Conservation (phyloP, 2,888 invertebrate species). For the Dolichomitus sp. region DNA sequence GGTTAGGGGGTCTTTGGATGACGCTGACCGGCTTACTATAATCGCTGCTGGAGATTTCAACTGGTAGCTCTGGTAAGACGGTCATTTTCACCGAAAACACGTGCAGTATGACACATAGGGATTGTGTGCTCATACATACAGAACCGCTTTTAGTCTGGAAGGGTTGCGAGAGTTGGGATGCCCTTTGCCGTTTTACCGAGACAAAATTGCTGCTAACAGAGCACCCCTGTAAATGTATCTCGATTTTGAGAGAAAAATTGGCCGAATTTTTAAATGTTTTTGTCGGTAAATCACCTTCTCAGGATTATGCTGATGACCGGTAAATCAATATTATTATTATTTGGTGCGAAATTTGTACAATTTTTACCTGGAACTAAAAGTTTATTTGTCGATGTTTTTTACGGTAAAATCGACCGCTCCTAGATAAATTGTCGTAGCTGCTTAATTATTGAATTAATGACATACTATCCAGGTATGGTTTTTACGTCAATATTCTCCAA, state of each 20-base stretch:
- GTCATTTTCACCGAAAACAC: slow-evolving; percentile 16
- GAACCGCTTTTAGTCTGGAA: not conserved
- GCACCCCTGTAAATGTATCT: slow-evolving; percentile 9
- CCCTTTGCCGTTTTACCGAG: not conserved
- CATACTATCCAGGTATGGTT: too few species aligned
- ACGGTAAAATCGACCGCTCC: too few species aligned
- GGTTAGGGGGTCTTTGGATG: not conserved
- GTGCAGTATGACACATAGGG: not conserved
- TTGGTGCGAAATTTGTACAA: not conserved
- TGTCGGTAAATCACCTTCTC: not conserved
- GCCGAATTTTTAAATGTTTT: not conserved
- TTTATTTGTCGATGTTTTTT: too few species aligned
- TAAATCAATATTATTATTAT: not conserved
- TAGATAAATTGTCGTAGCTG: too few species aligned
- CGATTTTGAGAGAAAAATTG: not conserved
- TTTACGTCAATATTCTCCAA: too few species aligned
- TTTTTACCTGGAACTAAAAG: too few species aligned
- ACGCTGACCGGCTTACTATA: slow-evolving; percentile 10
- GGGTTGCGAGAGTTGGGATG: not conserved
- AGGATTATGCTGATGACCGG: not conserved
- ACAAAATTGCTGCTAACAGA: not conserved
- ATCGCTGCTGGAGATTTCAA: not conserved
- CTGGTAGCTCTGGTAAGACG: not conserved
- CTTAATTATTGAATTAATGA: too few species aligned
- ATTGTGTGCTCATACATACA: not conserved